phyloP scores from a whole-genome alignment of 2,797 vertebrate genomes.

The Macropodus opercularis region DNA sequence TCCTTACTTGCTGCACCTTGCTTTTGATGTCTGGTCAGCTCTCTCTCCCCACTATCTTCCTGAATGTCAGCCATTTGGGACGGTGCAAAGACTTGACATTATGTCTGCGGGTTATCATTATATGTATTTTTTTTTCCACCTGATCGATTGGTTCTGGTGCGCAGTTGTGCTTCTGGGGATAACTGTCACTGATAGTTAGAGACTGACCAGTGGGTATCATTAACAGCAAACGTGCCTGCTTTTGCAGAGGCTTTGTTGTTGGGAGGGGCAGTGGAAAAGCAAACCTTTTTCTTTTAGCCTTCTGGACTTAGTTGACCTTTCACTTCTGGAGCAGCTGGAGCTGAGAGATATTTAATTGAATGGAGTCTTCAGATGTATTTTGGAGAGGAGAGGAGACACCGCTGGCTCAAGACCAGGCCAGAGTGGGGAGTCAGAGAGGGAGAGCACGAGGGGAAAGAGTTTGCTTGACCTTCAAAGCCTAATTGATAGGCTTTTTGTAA shows the following conservation, averaged over 20 bases:
- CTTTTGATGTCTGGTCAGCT: slow-evolving; percentile 80
- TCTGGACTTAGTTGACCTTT: slow-evolving; percentile 95
- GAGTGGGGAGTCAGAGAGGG: slow-evolving; percentile 48
- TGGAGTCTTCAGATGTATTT: slow-evolving; percentile 91
- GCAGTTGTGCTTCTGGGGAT: slow-evolving; percentile 91
- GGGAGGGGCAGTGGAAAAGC: slow-evolving; percentile 71
- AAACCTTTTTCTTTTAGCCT: slow-evolving; percentile 88
- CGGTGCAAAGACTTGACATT: slow-evolving; percentile 85
- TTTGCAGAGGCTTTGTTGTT: slow-evolving; percentile 81
- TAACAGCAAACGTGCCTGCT: slow-evolving; percentile 82
- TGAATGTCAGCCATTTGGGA: slow-evolving; percentile 89
- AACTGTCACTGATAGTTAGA: slow-evolving; percentile 90
- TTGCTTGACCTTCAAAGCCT: slow-evolving; percentile 91
- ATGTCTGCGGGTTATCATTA: slow-evolving; percentile 97
- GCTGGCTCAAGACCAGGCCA: slow-evolving; percentile 74
- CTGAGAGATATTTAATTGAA: slow-evolving; percentile 96
- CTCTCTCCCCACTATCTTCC: slow-evolving; percentile 73
- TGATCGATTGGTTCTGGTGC: slow-evolving; percentile 89
- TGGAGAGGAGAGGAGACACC: slow-evolving; percentile 77
- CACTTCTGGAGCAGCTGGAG: slow-evolving; percentile 94
- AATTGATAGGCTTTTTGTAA: slow-evolving; percentile 88
- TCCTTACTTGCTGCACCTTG: slow-evolving; percentile 67
- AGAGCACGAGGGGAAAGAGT: slow-evolving; percentile 64
- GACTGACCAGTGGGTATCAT: slow-evolving; percentile 96
- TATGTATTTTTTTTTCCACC: slow-evolving; percentile 81